Evolutionary conservation across 2,113 vertebrate species (phyloP).

Genomic region (Actenoides hombroni): DNA sequence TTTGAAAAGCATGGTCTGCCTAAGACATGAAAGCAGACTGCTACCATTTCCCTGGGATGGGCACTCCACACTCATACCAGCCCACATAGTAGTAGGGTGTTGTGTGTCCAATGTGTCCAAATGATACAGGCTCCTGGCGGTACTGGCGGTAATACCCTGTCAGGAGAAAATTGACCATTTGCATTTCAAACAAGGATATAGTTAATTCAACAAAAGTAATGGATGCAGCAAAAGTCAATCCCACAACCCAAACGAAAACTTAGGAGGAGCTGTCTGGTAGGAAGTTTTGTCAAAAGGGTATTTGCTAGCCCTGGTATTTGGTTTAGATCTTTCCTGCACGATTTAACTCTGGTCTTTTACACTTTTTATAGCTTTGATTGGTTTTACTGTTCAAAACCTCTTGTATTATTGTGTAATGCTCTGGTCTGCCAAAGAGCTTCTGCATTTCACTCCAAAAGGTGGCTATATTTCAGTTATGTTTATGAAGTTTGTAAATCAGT

Average conservation of each 20-base stretch:
- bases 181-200: neutral
- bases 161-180: neutral
- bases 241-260: neutral
- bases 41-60: conserved; percentile 97
- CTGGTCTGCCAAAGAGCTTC: neutral
- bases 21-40: neutral
- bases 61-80: conserved; percentile 97
- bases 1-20: neutral
- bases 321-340: neutral
- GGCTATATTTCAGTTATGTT: neutral
- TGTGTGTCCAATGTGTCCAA: conserved; percentile 88
- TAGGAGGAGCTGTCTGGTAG: neutral
- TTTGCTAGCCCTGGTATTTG: neutral
- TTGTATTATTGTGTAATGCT: neutral
- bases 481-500: neutral
- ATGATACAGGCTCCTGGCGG: conserved; percentile 91
- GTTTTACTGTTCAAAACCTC: neutral
- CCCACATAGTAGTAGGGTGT: conserved; percentile 91
- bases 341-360: neutral
- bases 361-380: neutral
- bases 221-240: neutral
- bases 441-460: neutral
- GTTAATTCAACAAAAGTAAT: neutral
- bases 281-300: neutral
- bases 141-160: conserved; percentile 92